phyloP scores from a whole-genome alignment of 1,140 invertebrate species.

The Phymorhynchus buccinoides region DNA sequence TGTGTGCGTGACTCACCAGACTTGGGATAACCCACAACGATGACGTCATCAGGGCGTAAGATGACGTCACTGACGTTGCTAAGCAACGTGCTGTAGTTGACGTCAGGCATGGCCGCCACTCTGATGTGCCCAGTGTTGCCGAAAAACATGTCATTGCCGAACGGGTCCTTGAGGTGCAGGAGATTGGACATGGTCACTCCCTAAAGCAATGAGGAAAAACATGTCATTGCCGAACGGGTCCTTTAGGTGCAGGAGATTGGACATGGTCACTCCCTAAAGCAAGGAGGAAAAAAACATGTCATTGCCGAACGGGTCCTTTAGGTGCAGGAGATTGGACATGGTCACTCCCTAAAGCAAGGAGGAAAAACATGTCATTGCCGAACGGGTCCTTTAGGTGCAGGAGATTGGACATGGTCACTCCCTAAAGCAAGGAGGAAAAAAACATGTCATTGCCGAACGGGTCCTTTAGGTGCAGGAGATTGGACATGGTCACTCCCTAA shows the following conservation, averaged over 20 bases:
- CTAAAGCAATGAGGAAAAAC: too few species aligned
- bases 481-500: constrained; percentile 23
- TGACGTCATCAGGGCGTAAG: constrained; percentile 30
- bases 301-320: constrained; percentile 25
- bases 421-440: too few species aligned
- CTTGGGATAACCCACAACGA: constrained; percentile 30
- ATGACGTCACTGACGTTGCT: not conserved
- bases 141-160: constrained; percentile 26
- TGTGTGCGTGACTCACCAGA: constrained; percentile 25
- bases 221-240: too few species aligned
- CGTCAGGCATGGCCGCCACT: not conserved
- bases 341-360: too few species aligned
- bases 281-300: constrained; percentile 19
- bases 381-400: too few species aligned
- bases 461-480: constrained; percentile 20
- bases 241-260: too few species aligned
- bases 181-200: constrained; percentile 24
- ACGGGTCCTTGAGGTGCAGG: constrained; percentile 9
- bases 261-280: too few species aligned
- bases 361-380: too few species aligned
- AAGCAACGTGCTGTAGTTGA: not conserved
- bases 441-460: constrained; percentile 19
- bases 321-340: constrained; percentile 23
- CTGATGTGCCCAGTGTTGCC: not conserved
- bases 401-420: too few species aligned